A percentile compares a stretch with the other conserved stretches of the same genome.
These are phyloP conservation scores for Ariolimax columbianus DNA, from an alignment of 2,888 invertebrate genomes.

Conservation along the genomic window DNA sequence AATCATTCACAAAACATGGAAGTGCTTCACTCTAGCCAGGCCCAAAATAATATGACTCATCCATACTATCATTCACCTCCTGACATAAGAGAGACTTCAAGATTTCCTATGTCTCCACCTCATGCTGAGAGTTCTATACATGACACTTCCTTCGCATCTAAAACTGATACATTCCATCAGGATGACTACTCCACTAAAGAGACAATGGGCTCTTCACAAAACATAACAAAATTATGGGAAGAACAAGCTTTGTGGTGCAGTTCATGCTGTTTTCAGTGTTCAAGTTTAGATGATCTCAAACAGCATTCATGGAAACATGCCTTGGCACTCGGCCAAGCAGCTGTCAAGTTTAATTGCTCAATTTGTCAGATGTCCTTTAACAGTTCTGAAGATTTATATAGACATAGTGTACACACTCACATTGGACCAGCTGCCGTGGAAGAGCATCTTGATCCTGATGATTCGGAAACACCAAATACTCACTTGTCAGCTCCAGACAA, in stretches of 20 bases:
- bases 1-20: no score
- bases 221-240: not conserved
- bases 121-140: no score
- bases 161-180: not conserved
- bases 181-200: not conserved
- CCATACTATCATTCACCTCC: not conserved
- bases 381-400: conserved; percentile 16
- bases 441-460: not conserved
- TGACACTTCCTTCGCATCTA: not conserved
- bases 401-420: not conserved
- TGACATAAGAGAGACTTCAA: no score
- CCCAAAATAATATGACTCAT: not conserved
- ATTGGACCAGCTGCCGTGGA: not conserved
- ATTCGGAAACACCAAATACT: not conserved
- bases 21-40: not conserved
- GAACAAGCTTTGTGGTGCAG: not conserved
- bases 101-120: not conserved
- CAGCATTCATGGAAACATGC: not conserved
- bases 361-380: not conserved
- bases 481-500: not conserved
- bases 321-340: not conserved
- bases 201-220: not conserved
- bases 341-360: not conserved
- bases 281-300: not conserved
- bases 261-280: not conserved